phyloP scores from a whole-genome alignment of 2,888 invertebrate genomes.

The Agriotes lineatus region DNA sequence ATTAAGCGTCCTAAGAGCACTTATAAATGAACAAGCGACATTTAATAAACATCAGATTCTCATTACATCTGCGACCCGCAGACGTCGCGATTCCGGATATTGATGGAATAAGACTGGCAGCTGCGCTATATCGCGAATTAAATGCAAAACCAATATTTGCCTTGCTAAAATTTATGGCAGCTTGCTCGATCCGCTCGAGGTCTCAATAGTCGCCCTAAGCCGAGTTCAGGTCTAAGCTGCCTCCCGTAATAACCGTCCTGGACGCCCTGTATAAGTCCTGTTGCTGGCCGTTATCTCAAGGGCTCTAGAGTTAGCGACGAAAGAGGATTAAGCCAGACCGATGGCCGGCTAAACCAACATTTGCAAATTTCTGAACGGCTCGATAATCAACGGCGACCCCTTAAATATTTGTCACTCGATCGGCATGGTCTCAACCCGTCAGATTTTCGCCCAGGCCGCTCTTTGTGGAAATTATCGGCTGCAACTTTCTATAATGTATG shows the following conservation, averaged over 20 bases:
- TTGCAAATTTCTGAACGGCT: slow-evolving; percentile 12
- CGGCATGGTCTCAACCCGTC: background rate
- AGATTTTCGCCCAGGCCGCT: slow-evolving; percentile 2
- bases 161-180: slow-evolving; percentile 34
- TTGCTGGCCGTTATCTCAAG: slow-evolving; percentile 30
- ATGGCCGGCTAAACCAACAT: slow-evolving; percentile 20
- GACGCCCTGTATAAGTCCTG: slow-evolving; percentile 24
- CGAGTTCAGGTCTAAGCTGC: slow-evolving; percentile 25
- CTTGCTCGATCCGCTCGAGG: slow-evolving; percentile 28
- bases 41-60: slow-evolving; percentile 32
- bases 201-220: slow-evolving; percentile 27
- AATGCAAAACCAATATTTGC: slow-evolving; percentile 35
- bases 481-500: slow-evolving; percentile 20
- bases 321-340: slow-evolving; percentile 28
- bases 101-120: slow-evolving; percentile 33
- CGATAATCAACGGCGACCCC: slow-evolving; percentile 9
- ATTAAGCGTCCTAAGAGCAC: slow-evolving; percentile 23
- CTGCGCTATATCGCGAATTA: slow-evolving; percentile 31
- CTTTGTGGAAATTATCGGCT: slow-evolving; percentile 8
- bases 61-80: slow-evolving; percentile 26
- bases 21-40: slow-evolving; percentile 28
- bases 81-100: slow-evolving; percentile 25
- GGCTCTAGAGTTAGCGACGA: slow-evolving; percentile 23
- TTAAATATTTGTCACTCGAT: slow-evolving; percentile 19
- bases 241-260: slow-evolving; percentile 17